Base-by-base conservation (phyloP, 2,113 vertebrate species). In the Sminthopsis crassicaudata region DNA sequence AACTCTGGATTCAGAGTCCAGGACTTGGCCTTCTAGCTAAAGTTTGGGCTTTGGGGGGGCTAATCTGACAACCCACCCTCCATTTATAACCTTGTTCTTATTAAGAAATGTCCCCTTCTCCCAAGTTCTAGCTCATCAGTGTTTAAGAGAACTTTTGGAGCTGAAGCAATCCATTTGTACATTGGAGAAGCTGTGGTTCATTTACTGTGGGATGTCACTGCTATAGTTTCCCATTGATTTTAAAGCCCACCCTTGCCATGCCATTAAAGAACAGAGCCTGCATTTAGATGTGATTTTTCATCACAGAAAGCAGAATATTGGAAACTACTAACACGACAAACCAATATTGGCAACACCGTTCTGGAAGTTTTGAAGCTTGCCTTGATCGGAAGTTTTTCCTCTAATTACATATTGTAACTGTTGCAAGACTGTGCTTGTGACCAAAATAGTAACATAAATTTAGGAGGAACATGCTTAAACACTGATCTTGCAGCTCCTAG, bases 401-500 rank as follows among this genome's bases (percentile, higher is more conserved):
- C 98, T 98, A 98, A 98, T 98, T 98, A 95, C 97, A 89, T 95
- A 97, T 96, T 98, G 95, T 93, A 92, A 97, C 97, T 95, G 94
- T 96, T 94, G 92, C 90, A 98, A 97, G 97, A 96, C 92, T 98
- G 97, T 98, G 96, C 91, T 92, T 97, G 46, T 95, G 96, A 98
- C 97, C 92, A 97, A 98, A 98, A 98, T 98, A 98, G 98, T 96
- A 97, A 92, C 96, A 97, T 96, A 94, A 97, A 98, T 97, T 97
- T 98, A 92, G 90, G 90, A 98, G 96, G 96, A 96, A 92, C 76
- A 93, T 95, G 92, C 96, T 98, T 97, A 96, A 98, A 95, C 97
- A 96, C 92, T 97, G 91, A 96, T 97, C 97, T 96, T 91, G n/a
- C 92, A 90, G 92, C 57, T 98, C 98, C 96, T 93, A 76, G 96